Base-by-base conservation (phyloP, 2,113 vertebrate genomes). In the Helogale parvula region DNA sequence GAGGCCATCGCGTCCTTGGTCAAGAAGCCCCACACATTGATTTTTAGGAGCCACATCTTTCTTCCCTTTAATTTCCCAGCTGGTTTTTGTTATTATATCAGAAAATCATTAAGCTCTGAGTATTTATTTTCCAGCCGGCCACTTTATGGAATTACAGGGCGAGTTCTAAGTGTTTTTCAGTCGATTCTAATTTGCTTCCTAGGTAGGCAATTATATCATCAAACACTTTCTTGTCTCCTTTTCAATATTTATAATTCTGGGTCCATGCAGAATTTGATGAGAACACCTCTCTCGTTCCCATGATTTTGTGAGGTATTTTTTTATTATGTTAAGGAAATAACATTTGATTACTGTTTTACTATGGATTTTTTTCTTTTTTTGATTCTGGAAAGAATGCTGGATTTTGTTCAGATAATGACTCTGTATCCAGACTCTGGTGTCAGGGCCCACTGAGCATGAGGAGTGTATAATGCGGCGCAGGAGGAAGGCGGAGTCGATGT, bases 381-480 rank as follows among this genome's bases (percentile, higher is more conserved):
- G 33, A 35, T 60, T 85, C 45, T 29, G 71, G 16, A 35, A 35
- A 80, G 5, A 15, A 38, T 1, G 10, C 45, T 74, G 65, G 38
- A n/a, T 35, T 88, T 71, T 47, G 69, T 31, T 66, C n/a, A 25
- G 63, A 29, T 31, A 38, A 79, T 11, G 69, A 45, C 52, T 52
- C 47, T n/a, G 45, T 3, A 33, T 52, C n/a, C 60, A 33, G 60
- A n/a, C 35, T n/a, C n/a, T 4, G 7, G 31, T 7, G 35, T 41
- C 68, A 16, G 63, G 50, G 8, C 19, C 60, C 5, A 2, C 0
- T 0, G 13, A 35, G 54, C 1, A 2, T 25, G 63, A 1, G 21
- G 52, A 27, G 17, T 0, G 0, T 7, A 9, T 6, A 23, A 52
- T 7, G 27, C 21, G 50, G 27, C 4, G 25, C 1, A 2, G 35